phyloP scores from a whole-genome alignment of 2,797 vertebrate genomes.

The Acanthis flammea region DNA sequence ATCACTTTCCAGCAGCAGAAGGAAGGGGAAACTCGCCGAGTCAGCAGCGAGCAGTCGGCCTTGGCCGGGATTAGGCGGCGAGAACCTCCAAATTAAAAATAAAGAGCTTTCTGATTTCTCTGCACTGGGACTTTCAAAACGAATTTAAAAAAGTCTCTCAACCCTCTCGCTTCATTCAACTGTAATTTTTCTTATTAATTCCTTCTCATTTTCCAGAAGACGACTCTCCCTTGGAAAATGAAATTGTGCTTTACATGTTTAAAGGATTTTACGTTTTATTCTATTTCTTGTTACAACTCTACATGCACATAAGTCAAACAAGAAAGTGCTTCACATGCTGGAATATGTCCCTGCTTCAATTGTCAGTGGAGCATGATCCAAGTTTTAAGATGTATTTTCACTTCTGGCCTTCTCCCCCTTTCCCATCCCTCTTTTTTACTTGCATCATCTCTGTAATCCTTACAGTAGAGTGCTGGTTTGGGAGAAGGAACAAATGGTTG shows the following conservation, averaged over 20 bases:
- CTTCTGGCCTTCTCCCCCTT: accelerated
- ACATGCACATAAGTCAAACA: background rate
- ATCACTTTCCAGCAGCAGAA: background rate
- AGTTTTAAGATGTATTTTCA: background rate
- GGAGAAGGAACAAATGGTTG: background rate
- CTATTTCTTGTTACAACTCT: background rate
- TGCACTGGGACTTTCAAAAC: constrained; percentile 42
- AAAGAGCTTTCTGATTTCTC: constrained; percentile 1
- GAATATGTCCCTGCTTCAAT: background rate
- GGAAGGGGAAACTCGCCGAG: background rate
- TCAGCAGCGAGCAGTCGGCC: constrained; percentile 24
- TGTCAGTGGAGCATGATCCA: background rate
- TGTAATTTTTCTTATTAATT: constrained; percentile 51
- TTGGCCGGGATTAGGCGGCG: background rate
- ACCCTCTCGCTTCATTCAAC: constrained; percentile 20
- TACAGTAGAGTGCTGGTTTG: background rate
- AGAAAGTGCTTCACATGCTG: background rate
- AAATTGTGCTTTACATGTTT: constrained; percentile 52
- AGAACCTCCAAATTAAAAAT: constrained; percentile 53
- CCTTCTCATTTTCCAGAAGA: constrained; percentile 32
- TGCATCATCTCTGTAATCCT: background rate
- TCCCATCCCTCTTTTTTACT: background rate
- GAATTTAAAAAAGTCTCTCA: background rate
- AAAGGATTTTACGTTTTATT: constrained; percentile 57
- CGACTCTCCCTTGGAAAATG: background rate